Evolutionary conservation across 2,113 vertebrate species (phyloP).

Genomic region (Scomber scombrus): DNA sequence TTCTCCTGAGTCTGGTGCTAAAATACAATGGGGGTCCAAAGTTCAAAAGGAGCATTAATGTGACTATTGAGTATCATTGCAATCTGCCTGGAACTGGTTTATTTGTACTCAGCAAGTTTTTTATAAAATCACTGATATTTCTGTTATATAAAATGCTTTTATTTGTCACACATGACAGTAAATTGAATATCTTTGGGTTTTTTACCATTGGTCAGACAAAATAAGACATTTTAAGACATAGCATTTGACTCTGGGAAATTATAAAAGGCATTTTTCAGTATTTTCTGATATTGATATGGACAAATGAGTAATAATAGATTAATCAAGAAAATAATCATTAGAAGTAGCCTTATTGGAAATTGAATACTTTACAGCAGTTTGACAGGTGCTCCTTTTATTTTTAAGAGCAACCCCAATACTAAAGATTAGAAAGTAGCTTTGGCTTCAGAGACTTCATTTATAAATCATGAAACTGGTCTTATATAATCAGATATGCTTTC

Average conservation of each 20-base stretch:
- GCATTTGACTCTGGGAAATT: too few relatives aligned
- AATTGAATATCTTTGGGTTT: too few relatives aligned
- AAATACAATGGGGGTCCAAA: neutral
- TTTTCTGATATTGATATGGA: too few relatives aligned
- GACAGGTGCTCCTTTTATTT: neutral
- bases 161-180: too few relatives aligned
- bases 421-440: constrained; percentile 16
- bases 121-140: too few relatives aligned
- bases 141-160: too few relatives aligned
- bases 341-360: neutral
- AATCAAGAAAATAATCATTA: too few relatives aligned
- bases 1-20: neutral
- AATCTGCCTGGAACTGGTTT: neutral
- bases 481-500: constrained; percentile 47
- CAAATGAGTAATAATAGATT: too few relatives aligned
- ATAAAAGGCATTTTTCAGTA: too few relatives aligned
- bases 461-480: constrained; percentile 49
- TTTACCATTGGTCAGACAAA: too few relatives aligned
- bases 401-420: neutral
- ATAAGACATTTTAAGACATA: too few relatives aligned
- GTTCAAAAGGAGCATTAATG: neutral
- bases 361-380: neutral
- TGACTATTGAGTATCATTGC: neutral
- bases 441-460: constrained; percentile 31
- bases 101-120: too few relatives aligned